These are phyloP conservation scores for Oryzias woworae DNA, from an alignment of 2,113 vertebrate species.

Conservation along the genomic window DNA sequence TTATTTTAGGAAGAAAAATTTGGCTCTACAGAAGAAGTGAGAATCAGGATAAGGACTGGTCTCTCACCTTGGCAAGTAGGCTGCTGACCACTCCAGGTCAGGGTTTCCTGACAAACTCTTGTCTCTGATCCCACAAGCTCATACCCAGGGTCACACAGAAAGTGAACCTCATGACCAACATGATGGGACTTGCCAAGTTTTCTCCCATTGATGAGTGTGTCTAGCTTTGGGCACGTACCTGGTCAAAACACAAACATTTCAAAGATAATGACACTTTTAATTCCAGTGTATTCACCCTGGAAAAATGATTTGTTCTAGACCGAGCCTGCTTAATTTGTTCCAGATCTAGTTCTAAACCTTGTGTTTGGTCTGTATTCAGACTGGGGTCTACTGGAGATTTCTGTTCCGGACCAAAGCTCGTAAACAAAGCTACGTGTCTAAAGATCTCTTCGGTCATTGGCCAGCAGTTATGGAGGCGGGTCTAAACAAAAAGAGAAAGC, in stretches of 20 bases:
- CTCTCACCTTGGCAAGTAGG: slow-evolving; percentile 80
- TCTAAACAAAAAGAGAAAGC: no score
- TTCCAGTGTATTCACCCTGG: background rate
- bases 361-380: no score
- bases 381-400: no score
- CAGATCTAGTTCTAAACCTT: no score
- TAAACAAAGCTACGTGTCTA: no score
- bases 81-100: slow-evolving; percentile 80
- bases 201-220: slow-evolving; percentile 71
- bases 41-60: background rate
- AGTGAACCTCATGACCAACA: slow-evolving; percentile 82
- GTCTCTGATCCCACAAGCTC: slow-evolving; percentile 81
- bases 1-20: background rate
- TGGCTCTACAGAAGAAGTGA: slow-evolving; percentile 4
- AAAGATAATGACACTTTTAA: background rate
- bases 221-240: slow-evolving; percentile 79
- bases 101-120: slow-evolving; percentile 75
- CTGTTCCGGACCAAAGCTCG: no score
- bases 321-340: no score
- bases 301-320: no score
- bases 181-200: slow-evolving; percentile 75
- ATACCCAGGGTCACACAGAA: slow-evolving; percentile 79
- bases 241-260: background rate
- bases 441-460: no score
- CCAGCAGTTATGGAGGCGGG: no score